A percentile compares a stretch with the other conserved stretches of the same genome.
Evolutionary conservation across 2,888 invertebrate genomes (phyloP).

Genomic region (Himalopsyche japonica): DNA sequence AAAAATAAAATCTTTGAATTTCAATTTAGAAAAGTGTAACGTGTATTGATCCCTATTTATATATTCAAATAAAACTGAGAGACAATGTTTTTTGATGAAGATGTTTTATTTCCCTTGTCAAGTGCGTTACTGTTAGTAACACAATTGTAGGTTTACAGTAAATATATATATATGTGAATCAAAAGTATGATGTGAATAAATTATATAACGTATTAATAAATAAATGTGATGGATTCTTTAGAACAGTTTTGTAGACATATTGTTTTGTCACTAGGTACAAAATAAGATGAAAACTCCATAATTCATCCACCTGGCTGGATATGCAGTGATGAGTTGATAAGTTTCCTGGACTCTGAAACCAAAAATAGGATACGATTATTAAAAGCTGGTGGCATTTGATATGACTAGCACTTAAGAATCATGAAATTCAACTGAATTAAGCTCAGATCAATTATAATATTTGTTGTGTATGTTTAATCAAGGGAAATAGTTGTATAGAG

Average conservation of each 20-base stretch:
- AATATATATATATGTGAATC: conserved; percentile 28
- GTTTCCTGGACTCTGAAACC: neutral
- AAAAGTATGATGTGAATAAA: conserved; percentile 35
- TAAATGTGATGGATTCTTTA: conserved; percentile 15
- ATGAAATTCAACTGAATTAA: neutral
- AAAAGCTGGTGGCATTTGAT: no score
- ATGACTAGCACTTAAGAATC: no score
- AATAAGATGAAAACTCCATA: neutral
- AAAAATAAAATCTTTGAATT: neutral
- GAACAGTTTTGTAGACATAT: conserved; percentile 13
- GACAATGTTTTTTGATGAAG: conserved; percentile 31
- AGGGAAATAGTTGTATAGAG: no score
- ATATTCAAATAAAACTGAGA: conserved; percentile 22
- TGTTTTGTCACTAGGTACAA: conserved; percentile 21
- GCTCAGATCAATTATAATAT: no score
- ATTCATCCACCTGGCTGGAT: neutral
- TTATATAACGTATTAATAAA: conserved; percentile 32
- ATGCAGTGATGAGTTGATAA: conserved; percentile 1
- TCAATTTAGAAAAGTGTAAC: neutral
- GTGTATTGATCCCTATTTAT: neutral
- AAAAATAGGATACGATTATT: neutral
- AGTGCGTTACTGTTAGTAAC: conserved; percentile 23
- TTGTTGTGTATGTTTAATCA: no score
- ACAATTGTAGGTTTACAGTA: conserved; percentile 16
- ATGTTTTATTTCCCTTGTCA: conserved; percentile 36